A percentile compares a stretch with the other conserved stretches of the same genome.
These are phyloP conservation scores for Odontesthes bonariensis DNA, from an alignment of 2,113 vertebrate genomes.

Conservation along the genomic window DNA sequence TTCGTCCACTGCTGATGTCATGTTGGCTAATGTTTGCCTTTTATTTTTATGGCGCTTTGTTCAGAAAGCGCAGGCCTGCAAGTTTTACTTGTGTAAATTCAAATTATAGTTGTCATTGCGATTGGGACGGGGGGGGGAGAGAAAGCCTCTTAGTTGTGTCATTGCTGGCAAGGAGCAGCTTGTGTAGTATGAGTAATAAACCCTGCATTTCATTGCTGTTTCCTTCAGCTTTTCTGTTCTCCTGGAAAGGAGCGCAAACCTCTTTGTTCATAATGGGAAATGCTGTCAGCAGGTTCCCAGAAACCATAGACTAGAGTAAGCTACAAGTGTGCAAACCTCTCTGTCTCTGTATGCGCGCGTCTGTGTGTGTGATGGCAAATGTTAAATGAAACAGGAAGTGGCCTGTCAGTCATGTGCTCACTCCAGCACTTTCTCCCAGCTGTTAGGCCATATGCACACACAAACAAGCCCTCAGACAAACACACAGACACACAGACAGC, in stretches of 20 bases:
- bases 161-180: constrained; percentile 66
- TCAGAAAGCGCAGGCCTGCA: constrained; percentile 53
- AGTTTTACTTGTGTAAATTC: constrained; percentile 73
- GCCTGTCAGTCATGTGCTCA: constrained; percentile 71
- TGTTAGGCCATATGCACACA: constrained; percentile 67
- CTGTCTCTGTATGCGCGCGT: constrained; percentile 20
- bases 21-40: constrained; percentile 80
- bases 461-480: constrained; percentile 56
- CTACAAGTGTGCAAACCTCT: constrained; percentile 37
- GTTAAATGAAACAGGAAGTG: constrained; percentile 82
- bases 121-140: constrained; percentile 37
- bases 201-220: constrained; percentile 68
- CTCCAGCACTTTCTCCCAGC: constrained; percentile 73
- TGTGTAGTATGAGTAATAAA: constrained; percentile 74
- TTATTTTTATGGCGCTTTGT: constrained; percentile 62
- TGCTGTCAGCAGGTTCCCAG: constrained; percentile 63
- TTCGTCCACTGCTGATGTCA: constrained; percentile 77
- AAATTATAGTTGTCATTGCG: constrained; percentile 75
- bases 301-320: constrained; percentile 52
- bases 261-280: constrained; percentile 60
- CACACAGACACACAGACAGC: constrained; percentile 67
- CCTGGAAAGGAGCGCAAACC: constrained; percentile 54
- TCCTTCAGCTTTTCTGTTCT: constrained; percentile 57
- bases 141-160: constrained; percentile 66
- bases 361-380: constrained; percentile 55